Evolutionary conservation across 1,140 invertebrate species (phyloP).

Genomic region (Drosophila watanabei): DNA sequence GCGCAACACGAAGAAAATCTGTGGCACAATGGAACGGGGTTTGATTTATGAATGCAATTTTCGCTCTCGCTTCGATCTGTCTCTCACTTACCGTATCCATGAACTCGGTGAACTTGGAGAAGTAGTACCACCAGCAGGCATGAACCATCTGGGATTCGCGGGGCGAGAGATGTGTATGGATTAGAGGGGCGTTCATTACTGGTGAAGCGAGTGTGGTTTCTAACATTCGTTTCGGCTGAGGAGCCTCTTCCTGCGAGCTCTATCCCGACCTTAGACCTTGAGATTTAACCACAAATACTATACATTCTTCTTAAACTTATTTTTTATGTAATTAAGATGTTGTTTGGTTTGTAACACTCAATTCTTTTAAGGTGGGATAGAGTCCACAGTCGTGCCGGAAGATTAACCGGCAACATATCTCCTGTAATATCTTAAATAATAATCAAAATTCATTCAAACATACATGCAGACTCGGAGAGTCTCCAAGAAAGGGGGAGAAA

Average conservation of each 20-base stretch:
- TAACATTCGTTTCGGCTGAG: slow-evolving; percentile 15
- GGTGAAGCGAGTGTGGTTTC: neutral
- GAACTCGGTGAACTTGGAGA: slow-evolving; percentile 98
- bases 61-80: slow-evolving; percentile 2
- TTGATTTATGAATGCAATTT: slow-evolving; percentile 42
- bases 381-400: slow-evolving; percentile 5
- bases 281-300: neutral
- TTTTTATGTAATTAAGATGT: neutral
- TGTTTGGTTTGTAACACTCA: neutral
- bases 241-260: slow-evolving; percentile 2
- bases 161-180: slow-evolving; percentile 30
- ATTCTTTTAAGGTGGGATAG: slow-evolving; percentile 8
- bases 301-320: no score
- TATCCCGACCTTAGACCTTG: neutral
- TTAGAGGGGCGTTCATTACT: slow-evolving; percentile 26
- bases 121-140: slow-evolving; percentile 98
- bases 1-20: slow-evolving; percentile 97
- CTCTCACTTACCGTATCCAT: slow-evolving; percentile 94
- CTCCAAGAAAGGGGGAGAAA: slow-evolving; percentile 11
- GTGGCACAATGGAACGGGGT: slow-evolving; percentile 61
- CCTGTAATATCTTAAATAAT: slow-evolving; percentile 27
- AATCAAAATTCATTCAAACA: slow-evolving; percentile 49
- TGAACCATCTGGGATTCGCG: slow-evolving; percentile 91
- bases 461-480: slow-evolving; percentile 56
- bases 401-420: slow-evolving; percentile 22